Evolutionary conservation across 1,140 invertebrate genomes (phyloP), one percentile per base, ranked within the genome.

Genomic region (Daktulosphaira vitifoliae): DNA sequence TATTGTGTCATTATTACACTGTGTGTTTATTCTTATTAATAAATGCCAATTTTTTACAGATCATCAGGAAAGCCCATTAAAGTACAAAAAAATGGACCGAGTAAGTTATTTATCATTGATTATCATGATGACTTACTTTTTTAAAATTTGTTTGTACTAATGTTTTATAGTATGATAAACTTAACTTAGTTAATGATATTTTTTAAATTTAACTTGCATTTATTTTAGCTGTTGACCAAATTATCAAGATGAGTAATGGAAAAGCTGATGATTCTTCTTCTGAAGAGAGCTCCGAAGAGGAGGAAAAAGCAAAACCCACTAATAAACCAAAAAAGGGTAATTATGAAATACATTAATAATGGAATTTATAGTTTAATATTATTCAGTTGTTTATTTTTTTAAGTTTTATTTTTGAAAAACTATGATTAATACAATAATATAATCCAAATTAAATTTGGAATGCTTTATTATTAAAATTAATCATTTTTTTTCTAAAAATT

Each of bases 241-340:
- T 62, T 29, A 48, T 62, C 20, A 46, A 62, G 15, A 33, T 62
- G 13, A 62, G 42, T 33, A 62, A 62, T 48, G 56, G 56, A 20
- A 62, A 62, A 62, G 42, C 56, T 16, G 25, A 15, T 22, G 23
- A 46, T 7, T 23, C 42, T 13, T 62, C 56, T 20, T 38, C 44
- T 2, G 56, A 62, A 15, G 42, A 48, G 0, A 46, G 23, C 26
- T 59, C 54, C 8, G 42, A 26, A 8, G 53, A 56, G 11, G 52
- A 54, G 11, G 20, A n/a, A 5, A 2, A 3, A 23, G 15, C 22
- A 13, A 56, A 56, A 26, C 29, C 29, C 11, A 33, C 29, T 11
- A 33, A 33, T 5, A 33, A 33, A 33, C 11, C 29, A 33, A 33
- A 33, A 5, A 33, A 33, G 11, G 29, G 29, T 33, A 33, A n/a